Percentiles rank a stretch among this genome's conserved stretches.
Conservation (phyloP, 2,888 invertebrate genomes). For the Pristionchus entomophagus region DNA sequence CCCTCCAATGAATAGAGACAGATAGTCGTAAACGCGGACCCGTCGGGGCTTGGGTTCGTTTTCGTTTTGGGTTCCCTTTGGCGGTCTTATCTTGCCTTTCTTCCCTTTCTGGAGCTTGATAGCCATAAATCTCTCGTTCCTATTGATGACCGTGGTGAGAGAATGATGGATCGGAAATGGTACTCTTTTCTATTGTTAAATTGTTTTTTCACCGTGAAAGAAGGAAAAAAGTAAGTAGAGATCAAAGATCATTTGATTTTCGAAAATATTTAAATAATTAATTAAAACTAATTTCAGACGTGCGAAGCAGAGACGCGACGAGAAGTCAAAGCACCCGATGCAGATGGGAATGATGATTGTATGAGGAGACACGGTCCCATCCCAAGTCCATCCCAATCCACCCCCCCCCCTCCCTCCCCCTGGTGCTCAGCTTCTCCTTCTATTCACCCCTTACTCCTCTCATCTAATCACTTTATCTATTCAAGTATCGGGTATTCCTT, state of each 20-base stretch:
- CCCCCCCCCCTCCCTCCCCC: neutral
- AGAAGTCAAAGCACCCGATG: constrained; percentile 25
- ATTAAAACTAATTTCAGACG: neutral
- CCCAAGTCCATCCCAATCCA: neutral
- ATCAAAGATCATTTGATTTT: neutral
- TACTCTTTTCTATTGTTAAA: no score
- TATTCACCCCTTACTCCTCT: neutral
- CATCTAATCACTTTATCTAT: constrained; percentile 28
- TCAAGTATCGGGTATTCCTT: constrained; percentile 20
- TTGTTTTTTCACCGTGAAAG: no score
- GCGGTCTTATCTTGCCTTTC: neutral
- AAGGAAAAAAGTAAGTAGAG: no score
- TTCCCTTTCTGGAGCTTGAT: constrained; percentile 10
- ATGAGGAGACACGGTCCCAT: neutral
- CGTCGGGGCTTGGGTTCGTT: neutral
- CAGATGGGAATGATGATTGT: constrained; percentile 36
- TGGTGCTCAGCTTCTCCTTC: neutral
- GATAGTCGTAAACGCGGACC: constrained; percentile 7
- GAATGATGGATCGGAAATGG: neutral
- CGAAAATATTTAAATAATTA: neutral
- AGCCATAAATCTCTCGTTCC: constrained; percentile 8
- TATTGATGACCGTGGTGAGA: neutral
- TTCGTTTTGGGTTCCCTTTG: neutral
- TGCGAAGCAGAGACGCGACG: constrained; percentile 45
- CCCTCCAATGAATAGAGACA: constrained; percentile 5